Evolutionary conservation across 1,140 invertebrate species (phyloP).

Genomic region (Drosophila funebris): DNA sequence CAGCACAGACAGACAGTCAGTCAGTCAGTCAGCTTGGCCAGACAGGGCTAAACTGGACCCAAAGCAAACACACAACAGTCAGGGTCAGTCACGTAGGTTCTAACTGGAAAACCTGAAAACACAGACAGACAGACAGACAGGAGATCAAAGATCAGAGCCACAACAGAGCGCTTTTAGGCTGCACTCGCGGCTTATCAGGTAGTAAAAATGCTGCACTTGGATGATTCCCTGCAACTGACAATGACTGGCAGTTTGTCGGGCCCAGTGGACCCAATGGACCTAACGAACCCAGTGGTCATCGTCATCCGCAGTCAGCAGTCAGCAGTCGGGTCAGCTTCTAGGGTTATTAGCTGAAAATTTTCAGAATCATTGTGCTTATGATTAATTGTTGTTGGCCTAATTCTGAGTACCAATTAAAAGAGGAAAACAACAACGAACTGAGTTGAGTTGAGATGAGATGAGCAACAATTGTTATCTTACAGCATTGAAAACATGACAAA

Average conservation of each 20-base stretch:
- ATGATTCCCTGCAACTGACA: conserved; percentile 46
- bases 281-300: conserved; percentile 34
- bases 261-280: neutral
- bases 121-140: conserved; percentile 3
- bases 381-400: conserved; percentile 65
- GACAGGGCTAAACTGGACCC: neutral
- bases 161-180: conserved; percentile 28
- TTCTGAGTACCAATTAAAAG: conserved; percentile 73
- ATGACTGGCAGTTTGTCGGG: conserved; percentile 5
- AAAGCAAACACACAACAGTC: neutral
- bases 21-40: conserved; percentile 7
- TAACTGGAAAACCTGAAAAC: conserved; percentile 25
- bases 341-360: conserved; percentile 71
- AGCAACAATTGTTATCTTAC: conserved; percentile 33
- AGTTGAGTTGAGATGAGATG: neutral
- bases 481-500: conserved; percentile 21
- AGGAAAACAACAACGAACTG: conserved; percentile 41
- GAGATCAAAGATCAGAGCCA: conserved; percentile 55
- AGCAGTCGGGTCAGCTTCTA: neutral
- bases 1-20: conserved; percentile 16
- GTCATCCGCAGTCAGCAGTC: conserved; percentile 6
- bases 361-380: conserved; percentile 63
- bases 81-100: conserved; percentile 59
- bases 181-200: conserved; percentile 64
- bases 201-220: conserved; percentile 75